Conservation (phyloP, 2,113 vertebrate species). For the Bombycilla garrulus region DNA sequence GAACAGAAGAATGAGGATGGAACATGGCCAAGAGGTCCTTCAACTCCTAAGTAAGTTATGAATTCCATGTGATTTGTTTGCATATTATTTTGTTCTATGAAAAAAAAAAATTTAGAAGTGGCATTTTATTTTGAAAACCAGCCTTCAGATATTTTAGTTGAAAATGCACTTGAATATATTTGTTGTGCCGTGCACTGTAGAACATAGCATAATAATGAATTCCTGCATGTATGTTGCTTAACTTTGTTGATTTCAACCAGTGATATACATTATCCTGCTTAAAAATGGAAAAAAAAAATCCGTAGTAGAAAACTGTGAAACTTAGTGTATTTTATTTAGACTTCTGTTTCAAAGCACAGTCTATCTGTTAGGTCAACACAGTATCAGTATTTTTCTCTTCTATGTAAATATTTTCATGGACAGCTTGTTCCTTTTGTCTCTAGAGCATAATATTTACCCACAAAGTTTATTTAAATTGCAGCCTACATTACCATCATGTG, state of each 20-base stretch:
- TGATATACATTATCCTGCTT: background rate
- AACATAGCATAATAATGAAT: background rate
- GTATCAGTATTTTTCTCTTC: background rate
- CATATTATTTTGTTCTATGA: background rate
- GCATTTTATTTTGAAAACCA: background rate
- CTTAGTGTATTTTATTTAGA: background rate
- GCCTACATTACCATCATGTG: background rate
- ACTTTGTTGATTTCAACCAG: background rate
- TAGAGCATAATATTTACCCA: background rate
- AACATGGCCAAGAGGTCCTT: constrained; percentile 93
- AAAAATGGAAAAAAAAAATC: background rate
- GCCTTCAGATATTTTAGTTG: background rate
- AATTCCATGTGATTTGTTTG: background rate
- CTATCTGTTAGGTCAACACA: background rate
- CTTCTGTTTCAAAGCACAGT: background rate
- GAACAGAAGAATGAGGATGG: constrained; percentile 98
- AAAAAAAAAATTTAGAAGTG: background rate
- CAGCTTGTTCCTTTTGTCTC: background rate
- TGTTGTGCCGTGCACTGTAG: background rate
- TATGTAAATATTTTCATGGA: background rate
- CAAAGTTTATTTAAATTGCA: background rate
- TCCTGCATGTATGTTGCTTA: accelerated
- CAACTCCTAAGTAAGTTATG: constrained; percentile 89
- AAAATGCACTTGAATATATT: background rate
- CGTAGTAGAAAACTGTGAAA: background rate